These are phyloP conservation scores for Sinelater perroti DNA, from an alignment of 2,888 invertebrate genomes.

Conservation along the genomic window DNA sequence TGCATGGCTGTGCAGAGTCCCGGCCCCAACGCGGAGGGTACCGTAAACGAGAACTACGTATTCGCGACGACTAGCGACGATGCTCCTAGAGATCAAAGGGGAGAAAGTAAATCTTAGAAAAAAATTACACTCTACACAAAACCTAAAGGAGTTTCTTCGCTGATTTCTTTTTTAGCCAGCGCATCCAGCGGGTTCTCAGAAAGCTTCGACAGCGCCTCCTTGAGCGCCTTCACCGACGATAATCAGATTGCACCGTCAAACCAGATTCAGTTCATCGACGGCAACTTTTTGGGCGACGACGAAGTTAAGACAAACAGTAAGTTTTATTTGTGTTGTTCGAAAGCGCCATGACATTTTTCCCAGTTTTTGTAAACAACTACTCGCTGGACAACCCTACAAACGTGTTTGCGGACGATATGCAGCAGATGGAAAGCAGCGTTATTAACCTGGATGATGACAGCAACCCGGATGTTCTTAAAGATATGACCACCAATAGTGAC, in stretches of 20 bases:
- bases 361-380: slow-evolving; percentile 10
- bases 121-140: not conserved
- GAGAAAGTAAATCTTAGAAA: not conserved
- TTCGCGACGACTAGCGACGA: slow-evolving; percentile 32
- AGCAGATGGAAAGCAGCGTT: slow-evolving; percentile 30
- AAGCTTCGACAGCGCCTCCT: not conserved
- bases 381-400: not conserved
- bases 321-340: not conserved
- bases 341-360: not conserved
- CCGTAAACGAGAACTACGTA: slow-evolving; percentile 36
- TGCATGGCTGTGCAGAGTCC: slow-evolving; percentile 58
- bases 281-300: slow-evolving; percentile 31
- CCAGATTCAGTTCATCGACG: slow-evolving; percentile 36
- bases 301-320: slow-evolving; percentile 16
- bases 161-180: not conserved
- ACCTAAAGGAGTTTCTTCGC: not conserved
- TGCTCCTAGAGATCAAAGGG: not conserved
- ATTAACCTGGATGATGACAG: slow-evolving; percentile 25
- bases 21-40: slow-evolving; percentile 50
- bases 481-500: slow-evolving; percentile 2
- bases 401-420: slow-evolving; percentile 27
- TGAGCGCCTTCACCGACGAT: not conserved
- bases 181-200: not conserved
- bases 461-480: slow-evolving; percentile 9
- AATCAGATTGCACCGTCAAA: slow-evolving; percentile 12